These are phyloP conservation scores for Ellobium chinense DNA, from an alignment of 2,888 invertebrate species.

Conservation along the genomic window DNA sequence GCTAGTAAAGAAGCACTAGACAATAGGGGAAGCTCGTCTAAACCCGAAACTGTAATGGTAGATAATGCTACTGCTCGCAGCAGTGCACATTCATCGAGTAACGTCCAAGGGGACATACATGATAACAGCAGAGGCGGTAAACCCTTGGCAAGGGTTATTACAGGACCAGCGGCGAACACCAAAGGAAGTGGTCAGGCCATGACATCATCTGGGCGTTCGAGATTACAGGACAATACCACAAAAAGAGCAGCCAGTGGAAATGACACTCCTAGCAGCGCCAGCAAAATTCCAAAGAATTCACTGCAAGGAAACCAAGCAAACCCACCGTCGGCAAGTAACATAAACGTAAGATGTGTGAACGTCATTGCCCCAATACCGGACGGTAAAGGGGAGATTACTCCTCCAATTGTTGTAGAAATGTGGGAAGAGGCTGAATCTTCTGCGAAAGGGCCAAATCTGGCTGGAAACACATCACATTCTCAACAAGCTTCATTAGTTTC, in stretches of 20 bases:
- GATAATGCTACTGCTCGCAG: background rate
- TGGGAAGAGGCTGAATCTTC: background rate
- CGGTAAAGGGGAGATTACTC: background rate
- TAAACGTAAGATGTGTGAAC: background rate
- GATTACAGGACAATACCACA: background rate
- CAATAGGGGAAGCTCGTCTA: background rate
- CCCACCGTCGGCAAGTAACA: background rate
- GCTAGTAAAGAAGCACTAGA: background rate
- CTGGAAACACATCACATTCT: background rate
- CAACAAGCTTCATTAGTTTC: no score
- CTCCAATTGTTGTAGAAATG: constrained; percentile 23
- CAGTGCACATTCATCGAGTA: background rate
- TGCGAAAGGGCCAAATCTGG: background rate
- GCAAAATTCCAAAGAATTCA: background rate
- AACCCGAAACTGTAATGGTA: background rate
- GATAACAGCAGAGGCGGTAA: no score
- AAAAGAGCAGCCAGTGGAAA: no score
- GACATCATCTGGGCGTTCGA: no score
- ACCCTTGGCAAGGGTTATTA: background rate
- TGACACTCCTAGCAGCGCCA: background rate
- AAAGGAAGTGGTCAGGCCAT: no score
- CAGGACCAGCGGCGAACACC: background rate
- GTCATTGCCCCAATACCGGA: background rate
- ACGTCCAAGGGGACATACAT: background rate
- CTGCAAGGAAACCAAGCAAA: background rate